Evolutionary conservation across 2,113 vertebrate genomes (phyloP).

Genomic region (Platysternon megacephalum): DNA sequence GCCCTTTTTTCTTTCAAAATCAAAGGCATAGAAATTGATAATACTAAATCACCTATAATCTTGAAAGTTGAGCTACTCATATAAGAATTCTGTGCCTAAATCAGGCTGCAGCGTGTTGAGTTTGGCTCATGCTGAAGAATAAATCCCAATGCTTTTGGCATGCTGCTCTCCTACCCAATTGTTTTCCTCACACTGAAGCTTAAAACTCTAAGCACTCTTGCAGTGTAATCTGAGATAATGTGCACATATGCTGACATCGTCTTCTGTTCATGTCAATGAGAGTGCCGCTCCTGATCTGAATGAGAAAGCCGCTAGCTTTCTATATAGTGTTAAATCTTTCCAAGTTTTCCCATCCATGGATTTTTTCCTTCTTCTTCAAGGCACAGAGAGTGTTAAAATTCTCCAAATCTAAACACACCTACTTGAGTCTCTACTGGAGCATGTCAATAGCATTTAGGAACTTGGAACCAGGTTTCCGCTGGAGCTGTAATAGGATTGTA

Average conservation of each 20-base stretch:
- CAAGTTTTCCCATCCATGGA: neutral
- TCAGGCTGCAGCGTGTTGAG: neutral
- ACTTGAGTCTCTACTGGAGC: neutral
- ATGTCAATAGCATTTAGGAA: neutral
- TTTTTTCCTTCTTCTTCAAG: neutral
- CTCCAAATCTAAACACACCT: conserved; percentile 23
- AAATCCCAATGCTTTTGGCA: neutral
- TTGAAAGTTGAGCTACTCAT: neutral
- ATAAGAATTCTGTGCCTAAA: neutral
- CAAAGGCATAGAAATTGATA: neutral
- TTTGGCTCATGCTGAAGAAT: neutral
- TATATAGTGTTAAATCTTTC: conserved; percentile 29
- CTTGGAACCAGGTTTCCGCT: conserved; percentile 9
- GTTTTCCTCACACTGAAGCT: neutral
- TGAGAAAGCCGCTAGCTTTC: neutral
- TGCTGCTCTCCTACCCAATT: neutral
- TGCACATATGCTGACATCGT: neutral
- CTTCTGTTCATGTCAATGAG: neutral
- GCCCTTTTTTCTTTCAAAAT: neutral
- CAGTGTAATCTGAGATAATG: neutral
- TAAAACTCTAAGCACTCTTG: neutral
- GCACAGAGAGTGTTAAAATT: conserved; percentile 35
- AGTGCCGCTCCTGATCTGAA: neutral
- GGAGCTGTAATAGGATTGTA: conserved; percentile 7
- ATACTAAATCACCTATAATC: neutral